Evolutionary conservation across 2,888 invertebrate genomes (phyloP).

Genomic region (Papilio elwesi): DNA sequence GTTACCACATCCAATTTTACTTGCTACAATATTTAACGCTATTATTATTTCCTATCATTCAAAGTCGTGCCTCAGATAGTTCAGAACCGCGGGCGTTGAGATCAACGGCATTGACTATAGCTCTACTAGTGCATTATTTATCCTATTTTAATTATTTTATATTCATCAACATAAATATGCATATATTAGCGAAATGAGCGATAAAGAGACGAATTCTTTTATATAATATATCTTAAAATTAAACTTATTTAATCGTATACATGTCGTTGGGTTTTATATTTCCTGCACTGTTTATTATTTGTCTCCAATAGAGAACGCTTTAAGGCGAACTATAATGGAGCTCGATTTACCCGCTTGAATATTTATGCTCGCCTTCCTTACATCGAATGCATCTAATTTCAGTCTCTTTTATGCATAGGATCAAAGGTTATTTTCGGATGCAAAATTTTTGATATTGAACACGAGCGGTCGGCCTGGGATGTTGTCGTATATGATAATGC

Average conservation of each 20-base stretch:
- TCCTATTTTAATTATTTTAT: too few relatives aligned
- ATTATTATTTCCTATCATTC: too few relatives aligned
- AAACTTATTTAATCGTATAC: neutral
- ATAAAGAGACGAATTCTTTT: too few relatives aligned
- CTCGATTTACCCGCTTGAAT: conserved; percentile 28
- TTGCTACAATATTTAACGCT: too few relatives aligned
- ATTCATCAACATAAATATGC: too few relatives aligned
- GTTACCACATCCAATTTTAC: too few relatives aligned
- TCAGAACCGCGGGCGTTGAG: too few relatives aligned
- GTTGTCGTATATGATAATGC: conserved; percentile 30
- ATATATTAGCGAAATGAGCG: too few relatives aligned
- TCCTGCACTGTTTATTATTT: conserved; percentile 26
- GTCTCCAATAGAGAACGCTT: conserved; percentile 15
- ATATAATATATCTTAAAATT: too few relatives aligned
- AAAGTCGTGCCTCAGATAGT: too few relatives aligned
- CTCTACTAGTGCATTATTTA: too few relatives aligned
- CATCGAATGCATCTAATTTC: conserved; percentile 18
- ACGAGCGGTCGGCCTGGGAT: conserved; percentile 18
- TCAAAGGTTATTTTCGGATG: conserved; percentile 34
- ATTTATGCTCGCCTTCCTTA: conserved; percentile 15
- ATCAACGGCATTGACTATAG: too few relatives aligned
- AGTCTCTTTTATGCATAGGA: conserved; percentile 14
- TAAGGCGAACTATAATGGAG: conserved; percentile 17
- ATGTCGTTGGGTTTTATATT: conserved; percentile 13
- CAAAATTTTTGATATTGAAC: conserved; percentile 23